Conservation (phyloP, 2,797 vertebrate genomes). For the Gambusia yucatana region DNA sequence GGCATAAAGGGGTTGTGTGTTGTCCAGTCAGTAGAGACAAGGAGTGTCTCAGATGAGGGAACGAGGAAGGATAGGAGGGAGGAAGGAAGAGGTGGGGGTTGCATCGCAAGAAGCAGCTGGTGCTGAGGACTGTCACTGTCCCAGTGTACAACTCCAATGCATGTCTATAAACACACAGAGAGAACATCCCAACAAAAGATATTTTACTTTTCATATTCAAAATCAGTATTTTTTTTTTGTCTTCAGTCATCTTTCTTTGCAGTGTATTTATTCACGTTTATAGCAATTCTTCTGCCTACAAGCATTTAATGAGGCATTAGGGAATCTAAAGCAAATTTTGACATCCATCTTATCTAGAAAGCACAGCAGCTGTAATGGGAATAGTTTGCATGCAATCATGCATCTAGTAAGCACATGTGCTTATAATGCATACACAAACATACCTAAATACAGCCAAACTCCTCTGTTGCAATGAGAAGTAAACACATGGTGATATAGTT, state of each 20-base stretch:
- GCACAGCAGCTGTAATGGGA: slow-evolving; percentile 68
- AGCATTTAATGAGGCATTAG: slow-evolving; percentile 75
- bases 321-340: slow-evolving; percentile 65
- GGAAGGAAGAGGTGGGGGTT: slow-evolving; percentile 14
- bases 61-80: slow-evolving; percentile 10
- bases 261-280: slow-evolving; percentile 80
- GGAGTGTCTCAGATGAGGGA: slow-evolving; percentile 52
- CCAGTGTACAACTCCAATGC: slow-evolving; percentile 63
- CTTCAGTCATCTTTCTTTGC: slow-evolving; percentile 56
- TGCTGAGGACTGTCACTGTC: slow-evolving; percentile 77
- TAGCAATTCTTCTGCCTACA: slow-evolving; percentile 75
- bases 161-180: slow-evolving; percentile 50
- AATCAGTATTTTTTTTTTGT: slow-evolving; percentile 53
- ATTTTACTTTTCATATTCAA: slow-evolving; percentile 58
- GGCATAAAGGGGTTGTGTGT: slow-evolving; percentile 80
- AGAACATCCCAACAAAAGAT: slow-evolving; percentile 42
- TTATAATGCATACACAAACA: slow-evolving; percentile 9
- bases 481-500: neutral
- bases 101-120: slow-evolving; percentile 78
- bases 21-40: slow-evolving; percentile 78
- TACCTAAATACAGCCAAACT: neutral
- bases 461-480: neutral
- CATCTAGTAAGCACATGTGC: slow-evolving; percentile 12
- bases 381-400: slow-evolving; percentile 24
- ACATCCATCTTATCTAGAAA: slow-evolving; percentile 71